Base-by-base conservation (phyloP, 2,888 invertebrate species). In the Taenaris catops region DNA sequence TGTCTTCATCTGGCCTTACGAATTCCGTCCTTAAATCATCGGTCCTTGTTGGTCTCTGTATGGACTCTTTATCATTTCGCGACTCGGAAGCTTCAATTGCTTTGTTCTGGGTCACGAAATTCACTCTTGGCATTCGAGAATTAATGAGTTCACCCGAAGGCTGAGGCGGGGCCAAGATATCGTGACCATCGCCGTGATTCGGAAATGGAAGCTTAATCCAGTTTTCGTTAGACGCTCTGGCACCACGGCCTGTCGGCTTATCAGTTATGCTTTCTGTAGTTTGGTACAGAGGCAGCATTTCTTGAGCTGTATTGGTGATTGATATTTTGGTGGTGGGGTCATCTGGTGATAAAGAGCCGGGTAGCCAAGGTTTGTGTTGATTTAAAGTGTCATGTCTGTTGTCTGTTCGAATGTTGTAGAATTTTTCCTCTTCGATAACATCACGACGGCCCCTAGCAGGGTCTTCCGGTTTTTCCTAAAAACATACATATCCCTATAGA, bases 51-150 rank as follows among this genome's bases (percentile, higher is more conserved):
- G 73, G 53, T 59, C 86, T 64, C 47, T 81, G 87, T 8, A 87
- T 64, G 8, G 80, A 66, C 51, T 87, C 87, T 49, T 86, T 84
- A 37, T 88, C 84, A 51, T 84, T 80, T 25, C 87, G 71, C 2
- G 84, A 84, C 61, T 88, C 88, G 0, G 87, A 80, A 6, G 86
- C 63, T 53, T 87, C 84, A 10, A 87, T 50, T 1, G 64, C 62
- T 72, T 89, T 88, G 44, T 90, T 88, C 56, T 91, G 91, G 0
- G 91, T 92, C 6, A 91, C 89, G 50, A 92, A 92, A 62, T 91
- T 90, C 1, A 91, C 90, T 50, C 91, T 67, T 0, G 91, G 91
- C 68, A 91, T 90, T 49, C 91, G 70, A 2, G 89, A 83, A 53
- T 86, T 88, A 10, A 87, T 76, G 1, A 89, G 70, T 8, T 90